Evolutionary conservation across 2,113 vertebrate species (phyloP).

Genomic region (Crotalus viridis): DNA sequence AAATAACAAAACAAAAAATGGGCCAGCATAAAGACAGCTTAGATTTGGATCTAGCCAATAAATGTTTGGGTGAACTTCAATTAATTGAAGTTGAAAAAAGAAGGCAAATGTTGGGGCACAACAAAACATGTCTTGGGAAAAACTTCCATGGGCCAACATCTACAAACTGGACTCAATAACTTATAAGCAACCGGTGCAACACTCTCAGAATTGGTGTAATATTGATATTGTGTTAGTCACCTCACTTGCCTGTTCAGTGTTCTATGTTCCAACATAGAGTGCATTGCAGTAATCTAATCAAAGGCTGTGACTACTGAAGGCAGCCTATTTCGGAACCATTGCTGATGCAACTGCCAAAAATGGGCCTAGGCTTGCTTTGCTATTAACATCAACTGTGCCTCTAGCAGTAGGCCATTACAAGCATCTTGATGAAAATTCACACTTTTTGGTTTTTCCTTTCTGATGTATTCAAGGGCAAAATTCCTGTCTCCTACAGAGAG

Average conservation of each 20-base stretch:
- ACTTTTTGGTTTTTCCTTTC: not conserved
- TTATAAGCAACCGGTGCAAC: not conserved
- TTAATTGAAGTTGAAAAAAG: not conserved
- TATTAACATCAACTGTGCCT: not conserved
- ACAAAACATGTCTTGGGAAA: not conserved
- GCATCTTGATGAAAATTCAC: not conserved
- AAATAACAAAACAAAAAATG: too few relatives aligned
- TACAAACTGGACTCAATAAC: not conserved
- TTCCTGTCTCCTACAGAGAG: not conserved
- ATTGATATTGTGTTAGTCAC: not conserved
- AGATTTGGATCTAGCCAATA: not conserved
- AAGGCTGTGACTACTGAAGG: not conserved
- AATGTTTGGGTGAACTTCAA: not conserved
- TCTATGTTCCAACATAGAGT: not conserved
- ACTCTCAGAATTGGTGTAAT: not conserved
- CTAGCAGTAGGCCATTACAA: not conserved
- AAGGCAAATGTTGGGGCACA: not conserved
- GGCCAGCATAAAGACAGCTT: not conserved
- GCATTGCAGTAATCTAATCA: not conserved
- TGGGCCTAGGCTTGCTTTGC: not conserved
- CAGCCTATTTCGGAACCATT: not conserved
- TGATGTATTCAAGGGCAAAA: constrained; percentile 2
- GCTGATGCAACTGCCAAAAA: not conserved
- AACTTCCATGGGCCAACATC: not conserved
- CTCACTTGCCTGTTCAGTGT: not conserved